Evolutionary conservation across 2,113 vertebrate genomes (phyloP).

Genomic region (Rhegmatorhina hoffmannsi): DNA sequence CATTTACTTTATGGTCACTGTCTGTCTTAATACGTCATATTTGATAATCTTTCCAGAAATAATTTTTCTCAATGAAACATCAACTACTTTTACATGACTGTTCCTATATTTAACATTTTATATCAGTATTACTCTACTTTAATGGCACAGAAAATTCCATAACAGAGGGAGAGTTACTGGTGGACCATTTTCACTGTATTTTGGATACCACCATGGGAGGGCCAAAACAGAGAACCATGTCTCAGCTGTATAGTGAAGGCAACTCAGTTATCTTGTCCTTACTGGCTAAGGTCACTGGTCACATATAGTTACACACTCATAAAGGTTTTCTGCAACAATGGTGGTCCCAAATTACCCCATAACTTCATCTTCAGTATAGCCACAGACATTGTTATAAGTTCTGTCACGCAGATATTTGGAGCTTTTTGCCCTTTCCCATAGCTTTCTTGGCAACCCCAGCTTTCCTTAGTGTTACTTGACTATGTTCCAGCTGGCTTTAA

Average conservation of each 20-base stretch:
- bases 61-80: neutral
- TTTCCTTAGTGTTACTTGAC: neutral
- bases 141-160: neutral
- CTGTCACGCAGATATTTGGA: neutral
- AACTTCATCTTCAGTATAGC: neutral
- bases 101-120: neutral
- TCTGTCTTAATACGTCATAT: neutral
- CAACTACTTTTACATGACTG: neutral
- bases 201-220: neutral
- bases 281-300: neutral
- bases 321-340: neutral
- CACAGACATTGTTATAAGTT: neutral
- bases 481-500: neutral
- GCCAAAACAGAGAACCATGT: neutral
- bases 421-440: fast-evolving
- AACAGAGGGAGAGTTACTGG: neutral
- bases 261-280: neutral
- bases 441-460: neutral
- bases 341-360: neutral
- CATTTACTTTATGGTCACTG: neutral
- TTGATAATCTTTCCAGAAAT: neutral
- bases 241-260: neutral
- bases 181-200: neutral
- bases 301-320: neutral
- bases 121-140: neutral